Base-by-base conservation (phyloP, 92 coral and sea anemone species). In the Epizoanthus scotinus region DNA sequence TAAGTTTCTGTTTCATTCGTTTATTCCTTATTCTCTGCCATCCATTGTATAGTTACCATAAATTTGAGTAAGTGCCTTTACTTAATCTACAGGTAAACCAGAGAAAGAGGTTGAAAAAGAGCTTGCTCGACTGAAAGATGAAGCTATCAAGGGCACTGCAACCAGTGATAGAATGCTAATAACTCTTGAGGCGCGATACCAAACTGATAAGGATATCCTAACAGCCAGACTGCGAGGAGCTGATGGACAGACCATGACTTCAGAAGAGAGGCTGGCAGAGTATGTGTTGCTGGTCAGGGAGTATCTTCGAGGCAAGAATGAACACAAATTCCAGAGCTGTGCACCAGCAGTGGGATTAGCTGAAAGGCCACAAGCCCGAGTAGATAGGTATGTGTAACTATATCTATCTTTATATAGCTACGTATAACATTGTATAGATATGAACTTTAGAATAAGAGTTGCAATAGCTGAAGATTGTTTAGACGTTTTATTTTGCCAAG, bases 281-380 rank as follows among this genome's bases (percentile, higher is more conserved):
- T 95, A 90, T 55, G 83, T 87, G 26, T 77, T 95, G 27, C 67
- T 95, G 40, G 24, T 86, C 54, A 80, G 98, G 25, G 99, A 95
- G 71, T 89, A 86, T 56, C 60, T 95, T 49, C 93, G 97, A 63
- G 94, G 89, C 6, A 84, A 77, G 26, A 91, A 89, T 53, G 99
- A 95, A 42, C 77, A 54, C 67, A 94, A 86, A 59, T 92, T 93
- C 68, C 89, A 84, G 65, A 82, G 90, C 53, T 86, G 95, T 20
- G 93, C 89, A 21, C 82, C 83, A 29, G 87, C 94, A 65, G 87
- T 91, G 73, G 98, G 95, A 13, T 71, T 95, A 10, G 98, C 98
- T 19, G 98, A 95, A 82, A 81, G 84, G 26, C 78, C 86, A 18
- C 84, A 82, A 58, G 79, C 78, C 2, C 84, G 90, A 38, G 58